Conservation (phyloP, 2,113 vertebrate genomes). For the Myotis davidii region DNA sequence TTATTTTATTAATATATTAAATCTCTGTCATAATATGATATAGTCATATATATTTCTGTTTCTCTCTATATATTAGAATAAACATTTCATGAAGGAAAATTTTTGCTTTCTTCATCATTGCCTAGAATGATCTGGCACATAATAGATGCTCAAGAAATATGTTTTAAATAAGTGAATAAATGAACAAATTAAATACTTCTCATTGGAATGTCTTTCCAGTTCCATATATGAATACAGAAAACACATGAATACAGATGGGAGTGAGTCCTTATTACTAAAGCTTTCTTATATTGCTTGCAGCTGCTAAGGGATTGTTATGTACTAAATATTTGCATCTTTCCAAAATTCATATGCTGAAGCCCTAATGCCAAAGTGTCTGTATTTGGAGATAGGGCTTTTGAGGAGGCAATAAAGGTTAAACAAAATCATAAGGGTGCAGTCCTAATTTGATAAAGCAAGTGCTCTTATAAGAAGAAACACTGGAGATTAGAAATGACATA, state of each 20-base stretch:
- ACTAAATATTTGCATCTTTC: background rate
- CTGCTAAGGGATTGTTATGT: background rate
- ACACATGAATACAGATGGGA: background rate
- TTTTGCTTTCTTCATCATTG: background rate
- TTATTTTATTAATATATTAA: constrained; percentile 41
- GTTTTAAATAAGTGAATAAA: constrained; percentile 13
- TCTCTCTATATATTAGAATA: background rate
- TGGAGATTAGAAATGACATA: too few species aligned
- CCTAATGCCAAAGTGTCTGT: background rate
- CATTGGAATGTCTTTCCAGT: background rate
- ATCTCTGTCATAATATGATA: background rate
- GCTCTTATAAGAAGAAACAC: background rate
- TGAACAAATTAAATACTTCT: background rate
- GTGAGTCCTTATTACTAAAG: background rate
- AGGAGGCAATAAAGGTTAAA: background rate
- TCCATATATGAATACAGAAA: background rate
- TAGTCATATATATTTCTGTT: background rate
- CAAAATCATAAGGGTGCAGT: background rate
- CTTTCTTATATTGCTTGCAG: background rate
- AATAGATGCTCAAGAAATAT: constrained; percentile 6
- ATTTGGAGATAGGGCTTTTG: background rate
- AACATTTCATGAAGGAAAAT: background rate
- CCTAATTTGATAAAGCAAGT: background rate
- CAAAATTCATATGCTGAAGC: background rate
- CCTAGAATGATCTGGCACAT: constrained; percentile 36